Percentiles rank a stretch among this genome's conserved stretches.
phyloP scores from a whole-genome alignment of 2,797 vertebrate genomes.

The Erpetoichthys calabaricus region DNA sequence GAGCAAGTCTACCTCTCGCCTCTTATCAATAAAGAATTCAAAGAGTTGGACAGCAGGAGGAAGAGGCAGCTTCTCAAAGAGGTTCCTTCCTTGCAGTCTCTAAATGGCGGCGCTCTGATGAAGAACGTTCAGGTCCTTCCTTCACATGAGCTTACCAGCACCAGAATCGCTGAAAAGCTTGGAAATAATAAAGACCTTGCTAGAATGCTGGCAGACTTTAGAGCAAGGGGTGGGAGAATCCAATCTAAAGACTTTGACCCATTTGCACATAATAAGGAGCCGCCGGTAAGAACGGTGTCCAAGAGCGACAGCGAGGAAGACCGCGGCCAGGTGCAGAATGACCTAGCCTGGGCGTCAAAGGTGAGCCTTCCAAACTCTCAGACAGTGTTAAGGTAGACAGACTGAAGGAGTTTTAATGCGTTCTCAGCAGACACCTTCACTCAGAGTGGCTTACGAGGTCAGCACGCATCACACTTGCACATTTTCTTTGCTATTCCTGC shows the following conservation, averaged over 20 bases:
- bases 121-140: conserved; percentile 63
- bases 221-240: conserved; percentile 84
- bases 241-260: conserved; percentile 60
- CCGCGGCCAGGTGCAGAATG: conserved; percentile 49
- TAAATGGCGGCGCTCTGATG: conserved; percentile 48
- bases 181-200: conserved; percentile 63
- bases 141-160: conserved; percentile 69
- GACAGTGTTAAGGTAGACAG: neutral
- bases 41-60: conserved; percentile 72
- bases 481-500: too few species aligned
- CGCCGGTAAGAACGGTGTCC: conserved; percentile 35
- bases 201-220: conserved; percentile 82
- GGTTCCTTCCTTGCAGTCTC: conserved; percentile 44
- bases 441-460: too few species aligned
- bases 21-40: conserved; percentile 83
- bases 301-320: conserved; percentile 72
- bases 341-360: conserved; percentile 71
- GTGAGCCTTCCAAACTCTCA: conserved; percentile 34
- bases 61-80: conserved; percentile 85
- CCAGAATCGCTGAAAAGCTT: conserved; percentile 72
- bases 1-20: conserved; percentile 86
- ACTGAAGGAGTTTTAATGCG: too few species aligned
- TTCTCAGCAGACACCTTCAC: too few species aligned
- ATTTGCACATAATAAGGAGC: conserved; percentile 52
- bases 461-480: too few species aligned